phyloP scores from a whole-genome alignment of 1,140 invertebrate species.

The Aphaenogaster ashmeadi region DNA sequence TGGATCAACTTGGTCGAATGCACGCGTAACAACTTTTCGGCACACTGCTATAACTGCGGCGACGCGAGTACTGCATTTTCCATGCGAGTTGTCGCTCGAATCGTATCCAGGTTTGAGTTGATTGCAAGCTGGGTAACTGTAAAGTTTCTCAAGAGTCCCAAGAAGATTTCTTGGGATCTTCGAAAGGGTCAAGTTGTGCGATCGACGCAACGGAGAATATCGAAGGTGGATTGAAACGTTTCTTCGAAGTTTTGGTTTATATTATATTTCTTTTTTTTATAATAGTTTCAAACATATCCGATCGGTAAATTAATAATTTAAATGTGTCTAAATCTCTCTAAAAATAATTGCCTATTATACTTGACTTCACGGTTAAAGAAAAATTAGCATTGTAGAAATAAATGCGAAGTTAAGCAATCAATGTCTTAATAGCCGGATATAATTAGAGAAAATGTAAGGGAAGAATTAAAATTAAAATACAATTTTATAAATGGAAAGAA shows the following conservation, averaged over 20 bases:
- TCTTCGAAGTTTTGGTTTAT: not conserved
- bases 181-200: not conserved
- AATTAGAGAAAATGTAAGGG: not conserved
- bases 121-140: constrained; percentile 11
- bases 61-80: not conserved
- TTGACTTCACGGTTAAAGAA: not conserved
- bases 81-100: constrained; percentile 13
- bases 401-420: not conserved
- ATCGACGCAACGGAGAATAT: not conserved
- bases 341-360: not conserved
- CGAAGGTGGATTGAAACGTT: not conserved
- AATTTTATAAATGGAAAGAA: not conserved
- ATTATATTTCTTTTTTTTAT: not conserved
- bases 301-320: not conserved
- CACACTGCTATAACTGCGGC: not conserved
- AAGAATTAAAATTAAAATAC: not conserved
- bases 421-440: not conserved
- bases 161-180: constrained; percentile 10
- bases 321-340: not conserved
- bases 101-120: not conserved
- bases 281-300: not conserved
- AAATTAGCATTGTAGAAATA: constrained; percentile 5
- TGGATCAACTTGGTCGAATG: constrained; percentile 2
- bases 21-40: constrained; percentile 37
- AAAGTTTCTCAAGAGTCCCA: not conserved